Evolutionary conservation across 2,113 vertebrate species (phyloP).

Genomic region (Rafetus swinhoei): DNA sequence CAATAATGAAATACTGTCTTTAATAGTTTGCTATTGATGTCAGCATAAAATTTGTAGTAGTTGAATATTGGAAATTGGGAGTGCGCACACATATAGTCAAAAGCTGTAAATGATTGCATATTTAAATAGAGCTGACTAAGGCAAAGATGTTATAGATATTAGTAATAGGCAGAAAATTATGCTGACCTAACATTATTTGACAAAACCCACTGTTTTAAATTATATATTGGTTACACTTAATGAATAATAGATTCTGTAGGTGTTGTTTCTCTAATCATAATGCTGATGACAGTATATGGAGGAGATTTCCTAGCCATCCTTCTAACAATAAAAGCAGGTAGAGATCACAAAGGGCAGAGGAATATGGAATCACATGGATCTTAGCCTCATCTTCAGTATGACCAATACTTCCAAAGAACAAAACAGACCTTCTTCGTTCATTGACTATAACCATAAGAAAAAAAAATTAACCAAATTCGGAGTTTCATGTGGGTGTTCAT

Average conservation of each 20-base stretch:
- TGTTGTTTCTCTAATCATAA: constrained; percentile 92
- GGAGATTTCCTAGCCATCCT: constrained; percentile 80
- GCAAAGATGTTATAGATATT: constrained; percentile 99
- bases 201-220: constrained; percentile 99
- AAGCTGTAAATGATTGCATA: constrained; percentile 99
- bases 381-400: background rate
- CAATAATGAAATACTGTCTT: constrained; percentile 99
- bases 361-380: background rate
- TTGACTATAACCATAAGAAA: background rate
- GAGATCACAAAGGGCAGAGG: constrained; percentile 30
- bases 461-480: background rate
- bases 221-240: constrained; percentile 99
- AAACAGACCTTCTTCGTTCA: background rate
- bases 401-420: background rate
- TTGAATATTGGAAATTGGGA: constrained; percentile 99
- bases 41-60: constrained; percentile 99
- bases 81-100: constrained; percentile 95
- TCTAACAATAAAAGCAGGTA: constrained; percentile 82
- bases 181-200: constrained; percentile 99
- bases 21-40: constrained; percentile 99
- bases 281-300: constrained; percentile 88
- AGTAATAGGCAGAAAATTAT: constrained; percentile 99
- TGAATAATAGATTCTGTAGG: constrained; percentile 99
- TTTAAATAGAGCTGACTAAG: constrained; percentile 99
- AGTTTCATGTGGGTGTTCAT: background rate